These are phyloP conservation scores for Brachyistius frenatus DNA, from an alignment of 2,113 vertebrate genomes.

Conservation along the genomic window DNA sequence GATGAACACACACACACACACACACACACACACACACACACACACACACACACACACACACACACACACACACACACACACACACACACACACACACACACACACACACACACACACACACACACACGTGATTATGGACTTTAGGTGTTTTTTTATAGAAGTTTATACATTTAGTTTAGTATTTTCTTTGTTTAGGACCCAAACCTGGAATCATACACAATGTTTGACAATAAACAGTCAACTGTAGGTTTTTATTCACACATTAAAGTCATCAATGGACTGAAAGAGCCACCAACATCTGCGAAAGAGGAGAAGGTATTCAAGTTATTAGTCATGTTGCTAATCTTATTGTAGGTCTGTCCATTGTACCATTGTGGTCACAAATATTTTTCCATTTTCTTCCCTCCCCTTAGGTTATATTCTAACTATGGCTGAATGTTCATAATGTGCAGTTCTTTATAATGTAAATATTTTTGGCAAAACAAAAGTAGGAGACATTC, in stretches of 20 bases:
- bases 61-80: background rate
- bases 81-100: too few species aligned
- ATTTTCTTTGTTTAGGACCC: background rate
- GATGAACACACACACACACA: background rate
- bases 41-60: too few species aligned
- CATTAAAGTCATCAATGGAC: background rate
- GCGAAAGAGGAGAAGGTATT: slow-evolving; percentile 20
- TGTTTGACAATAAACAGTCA: background rate
- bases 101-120: too few species aligned
- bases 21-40: background rate
- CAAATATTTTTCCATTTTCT: background rate
- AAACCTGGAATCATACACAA: background rate
- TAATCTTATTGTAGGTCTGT: background rate
- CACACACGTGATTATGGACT: background rate
- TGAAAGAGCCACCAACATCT: slow-evolving; percentile 16
- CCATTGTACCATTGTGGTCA: background rate
- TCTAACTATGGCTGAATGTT: background rate
- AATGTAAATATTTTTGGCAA: too few species aligned
- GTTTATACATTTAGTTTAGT: background rate
- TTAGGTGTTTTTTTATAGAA: background rate
- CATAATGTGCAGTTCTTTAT: background rate
- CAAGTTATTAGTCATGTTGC: background rate
- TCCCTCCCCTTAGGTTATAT: background rate
- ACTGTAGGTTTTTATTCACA: background rate
- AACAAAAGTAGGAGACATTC: too few species aligned